These are phyloP conservation scores for Rousettus leschenaultii DNA, from an alignment of 2,113 vertebrate genomes.

Conservation along the genomic window DNA sequence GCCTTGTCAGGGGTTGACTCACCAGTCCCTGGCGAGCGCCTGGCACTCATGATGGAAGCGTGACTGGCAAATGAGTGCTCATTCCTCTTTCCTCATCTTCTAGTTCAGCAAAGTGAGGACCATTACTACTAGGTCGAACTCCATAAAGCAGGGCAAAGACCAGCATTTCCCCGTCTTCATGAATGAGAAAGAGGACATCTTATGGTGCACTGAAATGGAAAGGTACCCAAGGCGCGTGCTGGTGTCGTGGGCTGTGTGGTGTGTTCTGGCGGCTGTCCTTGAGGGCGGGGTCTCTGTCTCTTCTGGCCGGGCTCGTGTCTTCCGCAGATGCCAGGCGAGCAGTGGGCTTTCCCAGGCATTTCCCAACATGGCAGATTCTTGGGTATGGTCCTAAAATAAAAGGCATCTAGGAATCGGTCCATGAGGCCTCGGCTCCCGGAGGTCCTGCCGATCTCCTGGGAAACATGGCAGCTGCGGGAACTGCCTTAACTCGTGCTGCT, in stretches of 20 bases:
- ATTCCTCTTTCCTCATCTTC: constrained; percentile 67
- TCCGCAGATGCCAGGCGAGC: background rate
- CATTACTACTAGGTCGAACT: constrained; percentile 98
- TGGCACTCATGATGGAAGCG: background rate
- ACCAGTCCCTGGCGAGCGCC: background rate
- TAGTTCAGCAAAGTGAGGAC: constrained; percentile 98
- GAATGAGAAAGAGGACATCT: constrained; percentile 98
- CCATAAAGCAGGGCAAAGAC: constrained; percentile 99
- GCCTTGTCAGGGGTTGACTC: background rate
- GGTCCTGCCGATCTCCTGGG: background rate
- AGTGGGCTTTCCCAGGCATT: background rate
- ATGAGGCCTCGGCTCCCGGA: background rate
- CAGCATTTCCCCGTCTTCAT: constrained; percentile 99
- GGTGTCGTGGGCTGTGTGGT: accelerated
- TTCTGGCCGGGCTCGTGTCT: background rate
- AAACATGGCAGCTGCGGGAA: background rate
- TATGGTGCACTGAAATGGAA: constrained; percentile 99
- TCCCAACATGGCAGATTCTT: background rate
- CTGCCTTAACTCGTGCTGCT: background rate
- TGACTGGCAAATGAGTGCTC: background rate
- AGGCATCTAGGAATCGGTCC: background rate
- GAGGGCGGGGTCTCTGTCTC: background rate
- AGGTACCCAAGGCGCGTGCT: constrained; percentile 79
- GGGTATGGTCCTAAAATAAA: background rate
- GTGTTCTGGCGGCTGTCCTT: background rate